These are phyloP conservation scores for Psittacula cyanocephala DNA, from an alignment of 2,113 vertebrate genomes.

Conservation along the genomic window DNA sequence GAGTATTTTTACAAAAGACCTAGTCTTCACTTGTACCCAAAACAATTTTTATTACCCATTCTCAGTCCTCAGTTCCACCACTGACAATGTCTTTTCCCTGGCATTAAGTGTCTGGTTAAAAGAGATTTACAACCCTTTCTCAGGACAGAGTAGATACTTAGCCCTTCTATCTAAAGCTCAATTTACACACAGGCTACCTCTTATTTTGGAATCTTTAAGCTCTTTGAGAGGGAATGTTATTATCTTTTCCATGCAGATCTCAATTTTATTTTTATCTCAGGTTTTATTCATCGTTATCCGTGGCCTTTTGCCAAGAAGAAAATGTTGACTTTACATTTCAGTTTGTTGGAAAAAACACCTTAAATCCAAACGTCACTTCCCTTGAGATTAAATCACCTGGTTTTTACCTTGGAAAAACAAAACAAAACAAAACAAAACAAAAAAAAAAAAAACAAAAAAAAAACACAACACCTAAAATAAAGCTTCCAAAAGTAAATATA, in stretches of 20 bases:
- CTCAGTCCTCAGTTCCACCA: background rate
- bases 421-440: background rate
- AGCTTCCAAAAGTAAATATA: background rate
- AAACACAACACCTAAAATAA: background rate
- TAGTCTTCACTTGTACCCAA: background rate
- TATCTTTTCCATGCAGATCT: background rate
- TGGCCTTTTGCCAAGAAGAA: background rate
- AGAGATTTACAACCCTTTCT: background rate
- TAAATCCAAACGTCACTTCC: background rate
- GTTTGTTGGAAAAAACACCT: background rate
- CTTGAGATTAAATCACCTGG: background rate
- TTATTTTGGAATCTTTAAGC: background rate
- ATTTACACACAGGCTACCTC: background rate
- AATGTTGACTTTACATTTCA: background rate
- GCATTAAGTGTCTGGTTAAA: background rate
- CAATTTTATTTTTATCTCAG: background rate
- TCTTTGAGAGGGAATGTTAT: background rate
- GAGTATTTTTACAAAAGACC: background rate
- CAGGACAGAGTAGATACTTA: background rate
- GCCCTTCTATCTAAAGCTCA: background rate
- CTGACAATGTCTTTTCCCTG: background rate
- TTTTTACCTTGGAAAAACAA: background rate
- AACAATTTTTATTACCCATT: background rate
- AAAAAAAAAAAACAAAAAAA: too few relatives aligned
- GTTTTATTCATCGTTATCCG: background rate